Conservation (phyloP, 2,113 vertebrate species). For the Spea multiplicata region DNA sequence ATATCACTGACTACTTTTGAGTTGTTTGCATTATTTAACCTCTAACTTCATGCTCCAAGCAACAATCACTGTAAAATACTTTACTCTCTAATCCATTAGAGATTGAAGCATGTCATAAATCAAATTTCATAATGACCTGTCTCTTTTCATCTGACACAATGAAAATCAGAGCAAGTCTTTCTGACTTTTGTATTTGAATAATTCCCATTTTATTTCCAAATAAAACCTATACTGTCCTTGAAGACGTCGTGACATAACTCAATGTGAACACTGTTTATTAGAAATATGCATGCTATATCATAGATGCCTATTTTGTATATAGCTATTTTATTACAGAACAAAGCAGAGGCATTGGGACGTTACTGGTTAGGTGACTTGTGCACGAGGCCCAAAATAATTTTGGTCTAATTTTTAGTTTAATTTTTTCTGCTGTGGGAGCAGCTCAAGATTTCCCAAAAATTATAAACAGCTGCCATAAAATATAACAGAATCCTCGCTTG, state of each 20-base stretch:
- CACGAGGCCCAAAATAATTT: too few relatives aligned
- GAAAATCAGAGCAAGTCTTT: constrained; percentile 60
- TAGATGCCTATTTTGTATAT: not conserved
- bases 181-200: constrained; percentile 52
- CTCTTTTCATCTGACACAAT: constrained; percentile 54
- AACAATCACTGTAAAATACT: constrained; percentile 63
- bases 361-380: too few relatives aligned
- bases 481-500: too few relatives aligned
- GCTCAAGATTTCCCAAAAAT: too few relatives aligned
- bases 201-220: not conserved
- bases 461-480: too few relatives aligned
- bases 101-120: constrained; percentile 59
- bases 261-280: not conserved
- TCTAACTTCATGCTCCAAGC: constrained; percentile 59
- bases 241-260: not conserved
- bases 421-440: too few relatives aligned
- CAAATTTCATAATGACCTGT: constrained; percentile 59
- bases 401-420: too few relatives aligned
- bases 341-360: too few relatives aligned
- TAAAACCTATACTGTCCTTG: not conserved
- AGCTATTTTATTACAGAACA: too few relatives aligned
- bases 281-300: not conserved
- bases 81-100: constrained; percentile 62
- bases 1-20: constrained; percentile 51
- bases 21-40: constrained; percentile 57